These are phyloP conservation scores for Narcine bancroftii DNA, from an alignment of 2,113 vertebrate species.

Conservation along the genomic window DNA sequence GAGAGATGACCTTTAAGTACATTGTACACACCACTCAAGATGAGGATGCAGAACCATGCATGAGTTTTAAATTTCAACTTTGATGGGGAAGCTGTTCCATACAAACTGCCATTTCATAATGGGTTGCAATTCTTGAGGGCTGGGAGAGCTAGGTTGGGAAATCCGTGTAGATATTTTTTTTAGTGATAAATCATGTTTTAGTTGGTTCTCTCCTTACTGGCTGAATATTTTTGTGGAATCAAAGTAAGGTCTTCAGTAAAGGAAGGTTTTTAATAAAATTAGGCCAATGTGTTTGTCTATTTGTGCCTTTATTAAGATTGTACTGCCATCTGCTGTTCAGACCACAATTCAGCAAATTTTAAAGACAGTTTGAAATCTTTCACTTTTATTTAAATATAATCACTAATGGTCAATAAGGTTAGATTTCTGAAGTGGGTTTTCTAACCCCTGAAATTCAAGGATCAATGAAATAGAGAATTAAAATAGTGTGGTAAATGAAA, in stretches of 20 bases:
- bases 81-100: not conserved
- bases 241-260: not conserved
- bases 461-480: not conserved
- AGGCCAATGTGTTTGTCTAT: not conserved
- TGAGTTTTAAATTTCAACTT: not conserved
- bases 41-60: not conserved
- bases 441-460: not conserved
- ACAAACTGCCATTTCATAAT: not conserved
- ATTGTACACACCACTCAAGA: not conserved
- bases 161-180: not conserved
- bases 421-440: not conserved
- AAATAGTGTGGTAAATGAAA: not conserved
- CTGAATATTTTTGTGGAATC: not conserved
- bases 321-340: slow-evolving; percentile 32
- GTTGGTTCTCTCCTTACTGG: not conserved
- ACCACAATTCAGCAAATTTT: not conserved
- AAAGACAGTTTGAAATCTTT: not conserved
- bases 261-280: not conserved
- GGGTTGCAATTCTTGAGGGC: not conserved
- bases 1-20: not conserved
- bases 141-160: not conserved
- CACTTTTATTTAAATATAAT: not conserved
- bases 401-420: not conserved
- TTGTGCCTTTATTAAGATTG: not conserved
- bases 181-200: not conserved